Base-by-base conservation (phyloP, 53 echinoderm and acorn worm species). In the Arbacia lixula region DNA sequence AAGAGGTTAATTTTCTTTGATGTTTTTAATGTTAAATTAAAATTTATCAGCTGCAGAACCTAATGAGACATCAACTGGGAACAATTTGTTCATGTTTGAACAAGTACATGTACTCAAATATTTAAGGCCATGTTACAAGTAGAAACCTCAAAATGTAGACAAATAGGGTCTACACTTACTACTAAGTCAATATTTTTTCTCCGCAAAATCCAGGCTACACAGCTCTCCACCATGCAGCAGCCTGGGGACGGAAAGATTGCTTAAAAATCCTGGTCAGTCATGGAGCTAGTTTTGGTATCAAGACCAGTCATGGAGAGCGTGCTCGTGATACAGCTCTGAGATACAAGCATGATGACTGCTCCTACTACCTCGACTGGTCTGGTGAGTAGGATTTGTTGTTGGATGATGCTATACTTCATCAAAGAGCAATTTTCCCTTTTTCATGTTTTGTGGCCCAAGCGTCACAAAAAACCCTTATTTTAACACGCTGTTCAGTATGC, bases 171-270 rank as follows among this genome's bases (percentile, higher is more conserved):
- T n/a, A n/a, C n/a, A n/a, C n/a, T n/a, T n/a, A n/a, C n/a, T n/a
- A n/a, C n/a, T n/a, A n/a, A n/a, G n/a, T n/a, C n/a, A n/a, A n/a
- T n/a, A n/a, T n/a, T n/a, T n/a, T n/a, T n/a, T n/a, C n/a, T n/a
- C n/a, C n/a, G n/a, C n/a, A n/a, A n/a, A n/a, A n/a, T n/a, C n/a
- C 51, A 98, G 94, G 98, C 16, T 98, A 98, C 68, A 98, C 98
- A 27, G 90, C 98, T 12, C 51, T 96, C 5, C 98, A 98, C 52
- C 93, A 93, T 72, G 94, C 98, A 40, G 92, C 98, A 43, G 98
- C 92, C 20, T 97, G 97, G 98, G 94, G 91, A 0, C 85, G 87
- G 28, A 85, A 87, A 19, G 78, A 85, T 16, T 94, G 94, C 58
- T 38, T 98, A 3, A 90, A 94, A 83, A 61, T 89, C 4, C 84